phyloP scores from a whole-genome alignment of 2,113 vertebrate genomes.

The Atlantisia rogersi region DNA sequence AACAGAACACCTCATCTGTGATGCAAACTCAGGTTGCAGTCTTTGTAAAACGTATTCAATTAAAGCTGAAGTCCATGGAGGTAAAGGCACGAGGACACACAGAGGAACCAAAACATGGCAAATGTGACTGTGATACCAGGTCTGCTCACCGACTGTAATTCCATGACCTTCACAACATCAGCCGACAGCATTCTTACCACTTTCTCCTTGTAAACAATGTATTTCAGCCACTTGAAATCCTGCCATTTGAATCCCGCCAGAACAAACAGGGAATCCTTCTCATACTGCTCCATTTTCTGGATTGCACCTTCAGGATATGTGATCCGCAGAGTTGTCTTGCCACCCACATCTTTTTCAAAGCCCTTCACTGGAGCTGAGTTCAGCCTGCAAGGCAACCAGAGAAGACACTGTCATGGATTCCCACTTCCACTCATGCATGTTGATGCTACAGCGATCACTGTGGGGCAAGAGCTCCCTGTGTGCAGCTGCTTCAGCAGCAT shows the following conservation, averaged over 20 bases:
- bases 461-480: neutral
- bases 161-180: neutral
- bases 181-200: conserved; percentile 81
- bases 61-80: neutral
- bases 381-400: conserved; percentile 79
- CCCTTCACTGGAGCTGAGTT: conserved; percentile 93
- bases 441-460: neutral
- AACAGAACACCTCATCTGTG: neutral
- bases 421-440: neutral
- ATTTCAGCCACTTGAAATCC: conserved; percentile 96
- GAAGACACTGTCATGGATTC: conserved; percentile 4
- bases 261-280: conserved; percentile 93
- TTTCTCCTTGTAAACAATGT: conserved; percentile 96
- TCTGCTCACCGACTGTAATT: neutral
- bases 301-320: conserved; percentile 98
- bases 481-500: neutral
- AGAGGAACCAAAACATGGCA: neutral
- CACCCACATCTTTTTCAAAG: conserved; percentile 91
- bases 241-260: conserved; percentile 95
- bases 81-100: neutral
- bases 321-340: conserved; percentile 95
- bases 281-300: conserved; percentile 90
- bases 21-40: neutral
- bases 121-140: neutral
- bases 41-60: neutral